Base-by-base conservation (phyloP, 2,797 vertebrate species). In the Acanthurus lineatus region DNA sequence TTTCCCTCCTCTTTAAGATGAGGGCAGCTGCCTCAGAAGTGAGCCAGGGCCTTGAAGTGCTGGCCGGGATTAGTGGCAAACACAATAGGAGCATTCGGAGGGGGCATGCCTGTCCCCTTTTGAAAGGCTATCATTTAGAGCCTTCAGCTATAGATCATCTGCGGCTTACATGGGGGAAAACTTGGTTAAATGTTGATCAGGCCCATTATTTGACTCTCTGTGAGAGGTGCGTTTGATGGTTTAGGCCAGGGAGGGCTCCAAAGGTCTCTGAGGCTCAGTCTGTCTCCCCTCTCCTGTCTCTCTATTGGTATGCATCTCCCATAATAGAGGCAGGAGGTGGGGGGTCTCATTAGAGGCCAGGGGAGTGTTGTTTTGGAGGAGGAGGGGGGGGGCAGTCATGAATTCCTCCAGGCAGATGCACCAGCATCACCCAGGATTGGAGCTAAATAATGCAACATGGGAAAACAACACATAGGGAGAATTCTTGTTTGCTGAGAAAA, bases 21-120 rank as follows among this genome's bases (percentile, higher is more conserved):
- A 92, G 91, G 91, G 90, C 85, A 90, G 89, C 84, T 28, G 77
- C 86, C 86, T 95, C 87, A 93, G 92, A 93, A 89, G 92, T 88
- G 88, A 94, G 86, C 77, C 70, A 51, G 76, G 88, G 91, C 90
- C 92, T 95, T 95, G 93, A 94, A 95, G 94, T 93, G 90, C 84
- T 79, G 74, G 61, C 75, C 56, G 6, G 53, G 91, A 95, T 95
- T 95, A 94, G 85, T 22, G 76, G 81, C 64, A 16, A 86, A 81
- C 87, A 95, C 92, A 95, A 95, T 93, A 86, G 93, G 79, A 92
- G 88, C 63, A 74, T 90, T 89, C 75, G 86, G 82, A 82, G 88
- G 77, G 83, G 88, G 88, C 66, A 45, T 73, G 84, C 47, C 60
- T 86, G 86, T 85, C 88, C 88, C 77, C 73, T 89, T 92, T 93